These are phyloP conservation scores for Drosophila nigrodunni DNA, from an alignment of 1,140 invertebrate species.

Conservation along the genomic window DNA sequence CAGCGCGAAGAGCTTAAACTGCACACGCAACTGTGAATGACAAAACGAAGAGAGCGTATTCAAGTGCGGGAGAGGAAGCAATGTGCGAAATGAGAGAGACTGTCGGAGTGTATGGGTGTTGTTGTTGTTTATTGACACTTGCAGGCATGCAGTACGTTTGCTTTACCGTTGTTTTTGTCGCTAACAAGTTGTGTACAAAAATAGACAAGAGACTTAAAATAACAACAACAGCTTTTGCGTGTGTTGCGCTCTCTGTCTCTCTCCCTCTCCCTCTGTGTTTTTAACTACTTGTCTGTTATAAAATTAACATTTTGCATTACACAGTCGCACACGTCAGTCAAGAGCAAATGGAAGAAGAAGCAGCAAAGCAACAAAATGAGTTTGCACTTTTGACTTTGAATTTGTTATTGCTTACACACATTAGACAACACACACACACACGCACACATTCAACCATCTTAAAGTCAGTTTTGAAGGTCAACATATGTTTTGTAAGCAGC, in stretches of 20 bases:
- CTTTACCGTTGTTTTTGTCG: constrained; percentile 20
- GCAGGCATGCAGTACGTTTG: not conserved
- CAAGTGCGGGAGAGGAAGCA: not conserved
- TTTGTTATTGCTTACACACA: constrained; percentile 34
- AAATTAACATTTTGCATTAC: constrained; percentile 59
- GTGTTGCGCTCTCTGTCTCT: constrained; percentile 4
- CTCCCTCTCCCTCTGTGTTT: not conserved
- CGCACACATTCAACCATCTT: not conserved
- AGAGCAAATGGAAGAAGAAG: constrained; percentile 2
- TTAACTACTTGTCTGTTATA: constrained; percentile 24
- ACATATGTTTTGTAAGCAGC: constrained; percentile 41
- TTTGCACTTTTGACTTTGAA: constrained; percentile 71
- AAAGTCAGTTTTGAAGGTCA: constrained; percentile 57
- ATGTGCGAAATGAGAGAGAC: not conserved
- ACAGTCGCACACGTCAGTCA: constrained; percentile 9
- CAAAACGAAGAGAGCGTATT: not conserved
- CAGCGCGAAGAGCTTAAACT: constrained; percentile 31
- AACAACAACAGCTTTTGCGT: constrained; percentile 13
- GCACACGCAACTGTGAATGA: not conserved
- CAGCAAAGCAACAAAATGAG: constrained; percentile 36
- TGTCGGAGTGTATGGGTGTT: too few species aligned
- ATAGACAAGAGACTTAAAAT: constrained; percentile 16
- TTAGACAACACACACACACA: not conserved
- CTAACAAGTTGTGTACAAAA: constrained; percentile 10
- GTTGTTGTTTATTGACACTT: constrained; percentile 1